These are phyloP conservation scores for Xyliphius kryptos DNA, from an alignment of 2,113 vertebrate species.

Conservation along the genomic window DNA sequence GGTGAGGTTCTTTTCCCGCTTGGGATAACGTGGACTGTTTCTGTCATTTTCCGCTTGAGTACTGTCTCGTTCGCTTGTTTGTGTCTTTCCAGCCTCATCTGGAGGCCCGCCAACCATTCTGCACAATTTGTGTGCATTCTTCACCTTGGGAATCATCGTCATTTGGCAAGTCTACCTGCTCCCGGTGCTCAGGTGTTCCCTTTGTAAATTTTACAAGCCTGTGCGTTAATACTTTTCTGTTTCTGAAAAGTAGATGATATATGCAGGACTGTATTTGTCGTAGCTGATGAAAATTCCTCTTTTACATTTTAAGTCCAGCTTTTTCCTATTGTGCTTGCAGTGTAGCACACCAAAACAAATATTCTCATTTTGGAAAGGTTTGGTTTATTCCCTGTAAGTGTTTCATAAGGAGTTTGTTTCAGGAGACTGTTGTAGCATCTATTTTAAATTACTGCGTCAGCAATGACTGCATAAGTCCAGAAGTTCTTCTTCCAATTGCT, in stretches of 20 bases:
- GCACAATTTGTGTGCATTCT: too few species aligned
- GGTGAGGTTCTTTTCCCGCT: neutral
- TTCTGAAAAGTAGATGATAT: neutral
- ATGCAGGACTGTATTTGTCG: neutral
- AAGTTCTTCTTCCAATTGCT: constrained; percentile 4
- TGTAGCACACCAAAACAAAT: neutral
- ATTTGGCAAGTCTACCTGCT: too few species aligned
- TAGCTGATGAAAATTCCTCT: neutral
- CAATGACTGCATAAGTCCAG: constrained; percentile 25
- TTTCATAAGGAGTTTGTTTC: neutral
- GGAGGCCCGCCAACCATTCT: too few species aligned
- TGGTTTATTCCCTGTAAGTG: constrained; percentile 11
- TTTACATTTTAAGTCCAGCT: neutral
- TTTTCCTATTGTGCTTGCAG: neutral
- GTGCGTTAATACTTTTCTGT: neutral
- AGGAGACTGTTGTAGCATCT: neutral
- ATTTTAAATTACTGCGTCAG: neutral
- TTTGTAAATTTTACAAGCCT: neutral
- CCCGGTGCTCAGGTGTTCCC: neutral
- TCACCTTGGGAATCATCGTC: too few species aligned
- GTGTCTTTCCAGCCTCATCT: too few species aligned
- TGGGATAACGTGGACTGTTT: too few species aligned
- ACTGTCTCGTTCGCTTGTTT: too few species aligned
- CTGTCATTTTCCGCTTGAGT: too few species aligned
- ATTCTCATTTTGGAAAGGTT: neutral